These are phyloP conservation scores for Eupeodes luniger DNA, from an alignment of 2,888 invertebrate species.

Conservation along the genomic window DNA sequence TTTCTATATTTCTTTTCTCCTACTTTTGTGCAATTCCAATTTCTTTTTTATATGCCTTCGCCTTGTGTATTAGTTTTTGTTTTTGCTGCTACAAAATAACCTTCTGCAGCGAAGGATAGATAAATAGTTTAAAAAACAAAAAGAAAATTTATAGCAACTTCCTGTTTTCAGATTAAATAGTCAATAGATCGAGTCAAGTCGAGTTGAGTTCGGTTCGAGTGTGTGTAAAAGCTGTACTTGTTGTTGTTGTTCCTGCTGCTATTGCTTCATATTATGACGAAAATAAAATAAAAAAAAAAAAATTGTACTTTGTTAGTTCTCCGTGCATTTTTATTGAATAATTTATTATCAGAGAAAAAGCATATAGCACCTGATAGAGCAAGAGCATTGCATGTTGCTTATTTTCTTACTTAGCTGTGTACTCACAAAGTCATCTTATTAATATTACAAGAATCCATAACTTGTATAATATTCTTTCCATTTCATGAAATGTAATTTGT, in stretches of 20 bases:
- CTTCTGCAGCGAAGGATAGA: constrained; percentile 46
- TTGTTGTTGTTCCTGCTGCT: constrained; percentile 25
- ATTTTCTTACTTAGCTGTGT: not conserved
- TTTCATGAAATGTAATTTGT: not conserved
- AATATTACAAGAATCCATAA: not conserved
- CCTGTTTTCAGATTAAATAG: constrained; percentile 62
- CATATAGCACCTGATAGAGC: constrained; percentile 53
- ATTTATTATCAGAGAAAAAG: constrained; percentile 8
- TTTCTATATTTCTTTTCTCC: not conserved
- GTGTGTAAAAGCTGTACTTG: constrained; percentile 27
- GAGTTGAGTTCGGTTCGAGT: not conserved
- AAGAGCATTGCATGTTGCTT: constrained; percentile 63
- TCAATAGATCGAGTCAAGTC: not conserved
- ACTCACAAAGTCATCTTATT: not conserved
- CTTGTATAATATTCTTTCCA: not conserved
- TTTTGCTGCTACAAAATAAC: constrained; percentile 20
- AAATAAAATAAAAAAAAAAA: not conserved
- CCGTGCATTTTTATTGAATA: constrained; percentile 30
- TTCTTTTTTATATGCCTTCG: not conserved
- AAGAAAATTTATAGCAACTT: constrained; percentile 46
- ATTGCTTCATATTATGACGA: constrained; percentile 26
- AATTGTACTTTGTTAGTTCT: constrained; percentile 30
- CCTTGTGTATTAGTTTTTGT: not conserved
- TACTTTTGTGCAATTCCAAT: constrained; percentile 30
- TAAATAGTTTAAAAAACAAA: constrained; percentile 17